Base-by-base conservation (phyloP, 1,140 invertebrate genomes). In the Polyergus mexicanus region DNA sequence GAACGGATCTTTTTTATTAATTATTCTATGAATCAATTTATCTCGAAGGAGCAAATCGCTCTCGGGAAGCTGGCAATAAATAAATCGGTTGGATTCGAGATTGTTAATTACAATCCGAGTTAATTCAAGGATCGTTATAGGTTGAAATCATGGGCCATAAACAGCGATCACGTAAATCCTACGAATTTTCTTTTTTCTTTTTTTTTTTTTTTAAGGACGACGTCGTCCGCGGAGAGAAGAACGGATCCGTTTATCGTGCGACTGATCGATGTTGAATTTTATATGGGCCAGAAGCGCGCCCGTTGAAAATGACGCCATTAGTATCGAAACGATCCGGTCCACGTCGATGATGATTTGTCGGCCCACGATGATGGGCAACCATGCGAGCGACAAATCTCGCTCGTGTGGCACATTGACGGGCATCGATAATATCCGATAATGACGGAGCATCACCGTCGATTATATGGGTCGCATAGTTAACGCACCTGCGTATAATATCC, bases 311-410 rank as follows among this genome's bases (percentile, higher is more conserved):
- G 56, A 83, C 35, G 65, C 51, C 32, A 83, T 83, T 74, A 83
- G 71, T 74, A 83, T 83, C 62, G 78, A 74, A 83, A 47, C 68
- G 25, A 5, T 47, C 68, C 68, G 41, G 78, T 32, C 56, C 54
- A 68, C 38, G 35, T 54, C 68, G 80, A 85, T 68, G 80, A 90
- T 80, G 87, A 92, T 92, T 92, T 92, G 91, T 92, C 89, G 66
- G 66, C 66, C 84, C 84, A 72, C 38, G 83, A 74, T 87, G 83
- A 74, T 87, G 47, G 81, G 86, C 83, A 90, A 86, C 86, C 88
- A 90, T 87, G 86, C 91, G 78, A 86, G 86, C 91, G 91, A 91
- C 91, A 88, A 90, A 90, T 91, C 89, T 91, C 89, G 76, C 88
- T 90, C 80, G 71, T 74, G 25, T 35, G 80, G 76, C 88, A 54